Percentiles rank a stretch among this genome's conserved stretches.
These are phyloP conservation scores for Tringa solitaria DNA, from an alignment of 2,113 vertebrate species.

Conservation along the genomic window DNA sequence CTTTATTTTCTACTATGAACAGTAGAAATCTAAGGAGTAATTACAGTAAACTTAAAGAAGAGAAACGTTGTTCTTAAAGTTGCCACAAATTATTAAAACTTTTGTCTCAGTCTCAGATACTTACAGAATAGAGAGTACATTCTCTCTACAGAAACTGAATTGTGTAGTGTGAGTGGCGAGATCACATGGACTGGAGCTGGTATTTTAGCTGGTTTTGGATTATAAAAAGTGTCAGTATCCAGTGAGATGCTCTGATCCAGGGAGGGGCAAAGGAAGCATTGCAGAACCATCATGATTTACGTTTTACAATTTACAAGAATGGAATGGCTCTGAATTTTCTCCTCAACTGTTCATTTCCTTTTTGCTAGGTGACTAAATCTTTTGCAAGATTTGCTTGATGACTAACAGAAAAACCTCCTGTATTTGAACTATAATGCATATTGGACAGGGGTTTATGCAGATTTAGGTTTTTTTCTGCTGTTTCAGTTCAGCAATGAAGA, in stretches of 20 bases:
- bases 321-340: not conserved
- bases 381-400: not conserved
- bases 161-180: not conserved
- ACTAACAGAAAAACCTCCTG: not conserved
- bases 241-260: not conserved
- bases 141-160: not conserved
- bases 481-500: not conserved
- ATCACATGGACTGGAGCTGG: not conserved
- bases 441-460: not conserved
- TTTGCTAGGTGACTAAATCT: not conserved
- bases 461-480: not conserved
- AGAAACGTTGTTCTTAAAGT: not conserved
- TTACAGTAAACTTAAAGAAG: not conserved
- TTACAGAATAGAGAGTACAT: not conserved
- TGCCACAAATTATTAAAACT: not conserved
- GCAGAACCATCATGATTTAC: not conserved
- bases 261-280: not conserved
- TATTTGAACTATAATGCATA: not conserved
- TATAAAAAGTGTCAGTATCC: not conserved
- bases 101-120: not conserved
- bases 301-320: not conserved
- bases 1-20: not conserved
- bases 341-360: not conserved
- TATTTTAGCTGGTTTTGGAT: not conserved
- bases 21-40: not conserved